phyloP scores from a whole-genome alignment of 2,888 invertebrate genomes.

The Uropetala carovei region DNA sequence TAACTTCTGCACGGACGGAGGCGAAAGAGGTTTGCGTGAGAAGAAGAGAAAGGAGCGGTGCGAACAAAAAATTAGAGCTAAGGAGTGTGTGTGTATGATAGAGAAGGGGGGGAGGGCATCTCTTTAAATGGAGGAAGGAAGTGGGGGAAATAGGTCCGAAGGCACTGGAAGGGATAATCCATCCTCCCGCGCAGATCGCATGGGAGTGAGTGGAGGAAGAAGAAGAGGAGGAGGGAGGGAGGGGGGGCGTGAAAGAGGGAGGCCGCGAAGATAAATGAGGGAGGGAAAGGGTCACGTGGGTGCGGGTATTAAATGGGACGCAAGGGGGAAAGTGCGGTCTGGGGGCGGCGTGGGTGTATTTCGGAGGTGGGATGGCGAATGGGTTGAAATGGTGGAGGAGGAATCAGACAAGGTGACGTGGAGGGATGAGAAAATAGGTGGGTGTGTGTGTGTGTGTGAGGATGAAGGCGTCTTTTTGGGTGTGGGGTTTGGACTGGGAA shows the following conservation, averaged over 20 bases:
- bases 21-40: too few species aligned
- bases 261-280: background rate
- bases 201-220: background rate
- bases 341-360: background rate
- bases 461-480: background rate
- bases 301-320: conserved; percentile 17
- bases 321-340: conserved; percentile 10
- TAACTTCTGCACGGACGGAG: too few species aligned
- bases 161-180: background rate
- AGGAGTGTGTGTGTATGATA: too few species aligned
- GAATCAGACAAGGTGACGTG: too few species aligned
- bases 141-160: background rate
- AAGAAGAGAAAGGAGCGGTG: too few species aligned
- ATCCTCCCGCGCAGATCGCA: background rate
- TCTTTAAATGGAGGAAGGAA: background rate
- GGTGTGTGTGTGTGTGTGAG: too few species aligned
- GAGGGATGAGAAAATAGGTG: too few species aligned
- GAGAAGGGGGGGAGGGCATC: background rate
- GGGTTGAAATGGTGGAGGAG: too few species aligned
- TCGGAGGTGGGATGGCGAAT: too few species aligned
- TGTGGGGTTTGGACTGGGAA: background rate
- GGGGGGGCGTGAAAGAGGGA: background rate
- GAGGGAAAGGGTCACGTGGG: conserved; percentile 16
- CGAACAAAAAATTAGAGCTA: too few species aligned
- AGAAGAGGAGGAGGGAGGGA: background rate